Conservation (phyloP, 2,113 vertebrate genomes). For the Scytalopus superciliaris region DNA sequence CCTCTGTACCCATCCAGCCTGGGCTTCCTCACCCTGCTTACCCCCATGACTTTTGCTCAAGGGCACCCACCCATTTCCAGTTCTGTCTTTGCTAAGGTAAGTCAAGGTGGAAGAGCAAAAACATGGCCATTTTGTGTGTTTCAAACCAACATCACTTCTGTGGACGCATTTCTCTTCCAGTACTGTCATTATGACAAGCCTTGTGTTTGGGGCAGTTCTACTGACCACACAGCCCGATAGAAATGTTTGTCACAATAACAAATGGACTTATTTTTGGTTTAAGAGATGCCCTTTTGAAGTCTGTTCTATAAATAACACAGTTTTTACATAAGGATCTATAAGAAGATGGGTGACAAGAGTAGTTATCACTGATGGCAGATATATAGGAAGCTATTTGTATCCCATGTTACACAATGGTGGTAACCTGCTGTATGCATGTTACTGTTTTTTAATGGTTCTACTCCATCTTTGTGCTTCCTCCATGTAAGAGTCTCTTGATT, state of each 20-base stretch:
- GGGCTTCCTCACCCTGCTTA: neutral
- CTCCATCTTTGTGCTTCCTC: neutral
- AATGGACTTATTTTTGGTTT: neutral
- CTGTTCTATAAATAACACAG: neutral
- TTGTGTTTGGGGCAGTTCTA: neutral
- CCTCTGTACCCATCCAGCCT: neutral
- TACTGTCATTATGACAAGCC: neutral
- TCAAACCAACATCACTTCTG: neutral
- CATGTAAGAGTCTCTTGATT: rapidly evolving
- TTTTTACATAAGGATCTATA: neutral
- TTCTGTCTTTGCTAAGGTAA: neutral
- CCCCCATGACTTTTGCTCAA: neutral
- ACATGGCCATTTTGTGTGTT: rapidly evolving
- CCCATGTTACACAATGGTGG: rapidly evolving
- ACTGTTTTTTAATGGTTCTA: neutral
- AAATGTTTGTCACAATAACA: neutral
- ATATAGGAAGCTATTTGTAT: neutral
- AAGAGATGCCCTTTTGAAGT: neutral
- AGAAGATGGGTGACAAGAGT: neutral
- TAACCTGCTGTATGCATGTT: too few relatives aligned
- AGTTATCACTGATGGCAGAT: neutral
- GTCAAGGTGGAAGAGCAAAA: neutral
- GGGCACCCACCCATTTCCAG: rapidly evolving
- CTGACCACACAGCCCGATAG: neutral
- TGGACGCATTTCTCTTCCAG: neutral